Base-by-base conservation (phyloP, 2,797 vertebrate species). In the Argya squamiceps region DNA sequence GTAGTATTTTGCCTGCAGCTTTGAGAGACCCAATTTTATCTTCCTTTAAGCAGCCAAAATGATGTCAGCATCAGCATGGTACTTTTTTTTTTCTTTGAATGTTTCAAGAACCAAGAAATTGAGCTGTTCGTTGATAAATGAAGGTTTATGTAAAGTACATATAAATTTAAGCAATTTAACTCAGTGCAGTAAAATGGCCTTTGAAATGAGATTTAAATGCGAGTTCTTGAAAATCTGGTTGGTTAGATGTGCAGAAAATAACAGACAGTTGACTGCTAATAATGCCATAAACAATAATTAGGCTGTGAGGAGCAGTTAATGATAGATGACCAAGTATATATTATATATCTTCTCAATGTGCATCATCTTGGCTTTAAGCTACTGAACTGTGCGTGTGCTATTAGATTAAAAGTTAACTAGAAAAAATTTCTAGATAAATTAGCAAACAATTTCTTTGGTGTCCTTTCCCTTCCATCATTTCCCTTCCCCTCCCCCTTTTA, bases 11-110 rank as follows among this genome's bases (percentile, higher is more conserved):
- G 91, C 95, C 96, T 93, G 89, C 64, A 95, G 95, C 94, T 96
- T 92, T 77, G 81, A 91, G 71, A 96, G 94, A 96, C 96, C 95
- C 92, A 96, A 53, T 97, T 97, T 95, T 93, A 49, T 92, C 90
- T 91, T 83, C 87, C 93, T 68, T 70, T 71, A 64, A 97, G 96
- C 94, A 80, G 80, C 41, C 87, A 77, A 81, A 96, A 95, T 70
- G 67, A 93, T 95, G 94, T 95, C 91, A 93, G 91, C 47, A 56
- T 76, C 83, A 86, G 83, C 2, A 0, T 86, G 80, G 77, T 68
- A 46, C 70, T 73, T 89, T 29, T 84, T 39, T 29, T 77, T 91
- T 91, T n/a, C 85, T 92, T 84, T 81, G 75, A 65, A 23, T 73
- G 32, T 65, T 92, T 88, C 50, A 89, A 81, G 93, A 69, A 74